Percentiles rank a stretch among this genome's conserved stretches.
These are phyloP conservation scores for Myotis pilosus DNA, from an alignment of 2,797 vertebrate genomes.

Conservation along the genomic window DNA sequence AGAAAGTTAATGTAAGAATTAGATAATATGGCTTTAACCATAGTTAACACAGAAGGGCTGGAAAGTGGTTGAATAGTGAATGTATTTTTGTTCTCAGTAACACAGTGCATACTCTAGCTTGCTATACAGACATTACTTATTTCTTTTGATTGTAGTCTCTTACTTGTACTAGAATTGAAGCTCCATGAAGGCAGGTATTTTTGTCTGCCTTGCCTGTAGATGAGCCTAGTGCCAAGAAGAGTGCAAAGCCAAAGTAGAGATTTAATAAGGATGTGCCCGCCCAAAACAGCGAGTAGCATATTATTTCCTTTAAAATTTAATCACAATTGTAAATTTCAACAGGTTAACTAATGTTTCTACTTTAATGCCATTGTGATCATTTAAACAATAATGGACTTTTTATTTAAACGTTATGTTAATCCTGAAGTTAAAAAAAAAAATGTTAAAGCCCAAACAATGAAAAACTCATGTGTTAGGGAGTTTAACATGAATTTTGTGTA, in stretches of 20 bases:
- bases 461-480: neutral
- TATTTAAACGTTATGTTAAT: neutral
- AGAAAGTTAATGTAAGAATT: neutral
- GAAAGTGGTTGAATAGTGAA: neutral
- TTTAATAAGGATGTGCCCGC: neutral
- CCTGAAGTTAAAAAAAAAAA: neutral
- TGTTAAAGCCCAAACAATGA: neutral
- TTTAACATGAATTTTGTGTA: neutral
- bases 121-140: neutral
- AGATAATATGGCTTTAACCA: neutral
- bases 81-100: neutral
- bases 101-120: neutral
- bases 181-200: neutral
- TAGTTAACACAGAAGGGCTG: neutral
- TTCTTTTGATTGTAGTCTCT: neutral
- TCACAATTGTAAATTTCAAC: neutral
- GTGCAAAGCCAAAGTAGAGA: neutral
- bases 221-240: neutral
- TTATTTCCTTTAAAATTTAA: neutral
- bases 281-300: neutral
- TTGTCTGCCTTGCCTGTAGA: neutral
- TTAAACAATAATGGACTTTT: neutral
- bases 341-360: neutral
- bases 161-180: neutral
- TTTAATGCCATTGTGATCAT: neutral